Base-by-base conservation (phyloP, 2,797 vertebrate species). In the Spinus pinus region DNA sequence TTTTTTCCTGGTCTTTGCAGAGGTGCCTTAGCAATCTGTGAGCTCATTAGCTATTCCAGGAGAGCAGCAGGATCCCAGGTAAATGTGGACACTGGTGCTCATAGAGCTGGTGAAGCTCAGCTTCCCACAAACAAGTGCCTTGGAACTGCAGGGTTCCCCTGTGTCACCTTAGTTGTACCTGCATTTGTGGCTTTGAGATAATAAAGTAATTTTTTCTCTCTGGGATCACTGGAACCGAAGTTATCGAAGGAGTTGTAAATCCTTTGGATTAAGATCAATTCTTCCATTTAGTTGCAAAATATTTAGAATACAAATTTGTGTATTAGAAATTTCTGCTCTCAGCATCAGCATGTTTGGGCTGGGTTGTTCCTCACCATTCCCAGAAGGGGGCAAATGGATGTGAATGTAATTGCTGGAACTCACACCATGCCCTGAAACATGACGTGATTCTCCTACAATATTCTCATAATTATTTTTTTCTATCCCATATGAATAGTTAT, bases 401-500 rank as follows among this genome's bases (percentile, higher is more conserved):
- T 75, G 47, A 72, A 18, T 42, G 2, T 25, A 66, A 75, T 90
- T 82, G 39, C 50, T 89, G 54, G 24, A 90, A 28, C 57, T 94
- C 49, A 23, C 49, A 23, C 50, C 21, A 3, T 88, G 93, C 70
- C 77, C 90, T 58, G 28, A 91, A 96, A 95, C 66, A 62, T 71
- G 30, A 58, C 9, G 16, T 53, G 90, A 24, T 89, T 92, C 87
- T 89, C 74, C 5, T 85, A 70, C 90, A 66, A 4, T 88, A 70
- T 94, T 94, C 81, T 96, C 85, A 91, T 78, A 47, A 89, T 86
- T 92, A 90, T 84, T 81, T 91, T 92, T 89, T 90, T 91, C 91
- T 84, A 89, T 96, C 92, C 89, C 90, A 85, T 93, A 92, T 95
- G 92, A 94, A 95, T 93, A 94, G 91, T 94, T 94, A 91, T 92